A percentile compares a stretch with the other conserved stretches of the same genome.
Conservation (phyloP, 2,113 vertebrate species). For the Peromyscus maniculatus region DNA sequence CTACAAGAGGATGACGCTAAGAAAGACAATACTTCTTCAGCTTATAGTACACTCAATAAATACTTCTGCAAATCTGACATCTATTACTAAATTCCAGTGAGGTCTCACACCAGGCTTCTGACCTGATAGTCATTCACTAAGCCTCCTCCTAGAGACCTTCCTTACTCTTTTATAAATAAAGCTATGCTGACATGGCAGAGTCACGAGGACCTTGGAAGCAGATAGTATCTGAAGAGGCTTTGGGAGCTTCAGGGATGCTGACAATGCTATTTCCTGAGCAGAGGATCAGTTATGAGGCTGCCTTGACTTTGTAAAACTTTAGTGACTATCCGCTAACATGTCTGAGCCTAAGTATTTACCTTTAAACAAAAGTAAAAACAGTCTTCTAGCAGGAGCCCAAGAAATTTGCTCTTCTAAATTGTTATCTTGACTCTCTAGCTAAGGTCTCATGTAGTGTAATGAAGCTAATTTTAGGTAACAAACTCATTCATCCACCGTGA, state of each 20-base stretch:
- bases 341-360: background rate
- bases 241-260: background rate
- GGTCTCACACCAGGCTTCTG: background rate
- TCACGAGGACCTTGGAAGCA: background rate
- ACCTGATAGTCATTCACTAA: background rate
- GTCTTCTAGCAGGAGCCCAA: background rate
- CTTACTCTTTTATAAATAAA: background rate
- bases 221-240: background rate
- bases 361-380: slow-evolving; percentile 38
- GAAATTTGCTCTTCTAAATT: background rate
- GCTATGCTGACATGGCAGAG: background rate
- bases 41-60: background rate
- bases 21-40: background rate
- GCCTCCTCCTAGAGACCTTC: background rate
- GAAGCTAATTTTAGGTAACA: background rate
- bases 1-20: background rate
- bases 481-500: background rate
- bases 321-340: background rate
- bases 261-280: background rate
- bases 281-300: background rate
- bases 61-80: background rate
- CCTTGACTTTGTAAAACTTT: slow-evolving; percentile 19
- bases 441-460: background rate
- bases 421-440: background rate
- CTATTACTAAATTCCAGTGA: background rate